phyloP scores from a whole-genome alignment of 2,888 invertebrate species.

The Heliconius sara region DNA sequence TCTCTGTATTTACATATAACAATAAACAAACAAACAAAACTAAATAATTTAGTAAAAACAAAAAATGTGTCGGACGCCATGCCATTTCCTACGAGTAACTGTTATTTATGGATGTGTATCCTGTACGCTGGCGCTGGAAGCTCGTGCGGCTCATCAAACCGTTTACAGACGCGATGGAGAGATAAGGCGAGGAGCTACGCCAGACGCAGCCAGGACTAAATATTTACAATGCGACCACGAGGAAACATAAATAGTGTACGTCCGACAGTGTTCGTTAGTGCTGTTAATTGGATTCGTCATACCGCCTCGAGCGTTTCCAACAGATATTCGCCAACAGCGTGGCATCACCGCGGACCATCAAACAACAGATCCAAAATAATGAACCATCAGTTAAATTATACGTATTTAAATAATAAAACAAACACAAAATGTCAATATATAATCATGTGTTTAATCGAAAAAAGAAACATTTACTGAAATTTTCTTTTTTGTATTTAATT shows the following conservation, averaged over 20 bases:
- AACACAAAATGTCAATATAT: background rate
- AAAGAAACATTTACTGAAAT: no score
- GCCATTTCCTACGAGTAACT: constrained; percentile 64
- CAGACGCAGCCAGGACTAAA: constrained; percentile 78
- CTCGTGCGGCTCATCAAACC: constrained; percentile 61
- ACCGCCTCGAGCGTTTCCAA: constrained; percentile 59
- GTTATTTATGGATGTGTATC: constrained; percentile 71
- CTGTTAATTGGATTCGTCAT: constrained; percentile 80
- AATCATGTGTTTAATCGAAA: no score
- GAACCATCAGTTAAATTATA: constrained; percentile 22
- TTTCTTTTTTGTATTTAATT: no score
- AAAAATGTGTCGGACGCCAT: constrained; percentile 62
- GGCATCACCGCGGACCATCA: constrained; percentile 38
- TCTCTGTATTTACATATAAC: constrained; percentile 42
- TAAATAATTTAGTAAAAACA: constrained; percentile 55
- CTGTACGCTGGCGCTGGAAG: constrained; percentile 62
- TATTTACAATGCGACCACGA: constrained; percentile 78
- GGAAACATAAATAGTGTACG: constrained; percentile 80
- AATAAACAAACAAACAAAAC: background rate
- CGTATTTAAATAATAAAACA: constrained; percentile 11
- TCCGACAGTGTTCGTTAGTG: constrained; percentile 75
- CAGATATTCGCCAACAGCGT: constrained; percentile 47
- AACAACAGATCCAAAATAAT: constrained; percentile 46
- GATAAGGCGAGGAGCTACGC: constrained; percentile 73
- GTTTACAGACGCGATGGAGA: constrained; percentile 67